Evolutionary conservation across 2,797 vertebrate species (phyloP).

Genomic region (Neomorphus geoffroyi): DNA sequence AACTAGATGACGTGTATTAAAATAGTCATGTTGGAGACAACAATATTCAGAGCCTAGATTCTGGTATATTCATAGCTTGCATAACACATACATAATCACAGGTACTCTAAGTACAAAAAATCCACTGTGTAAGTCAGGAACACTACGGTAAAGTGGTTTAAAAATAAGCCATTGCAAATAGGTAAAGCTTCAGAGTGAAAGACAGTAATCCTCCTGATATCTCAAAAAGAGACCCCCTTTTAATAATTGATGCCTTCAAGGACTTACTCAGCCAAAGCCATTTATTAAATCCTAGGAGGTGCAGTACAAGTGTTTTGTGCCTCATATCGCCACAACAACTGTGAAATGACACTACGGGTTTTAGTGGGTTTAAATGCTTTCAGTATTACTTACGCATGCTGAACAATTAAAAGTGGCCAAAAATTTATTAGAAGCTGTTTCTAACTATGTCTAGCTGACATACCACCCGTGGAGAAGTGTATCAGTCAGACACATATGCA

Average conservation of each 20-base stretch:
- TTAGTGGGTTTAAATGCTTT: background rate
- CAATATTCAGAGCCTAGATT: background rate
- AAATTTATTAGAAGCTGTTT: background rate
- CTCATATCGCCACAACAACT: background rate
- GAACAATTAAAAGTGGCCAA: background rate
- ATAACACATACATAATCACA: background rate
- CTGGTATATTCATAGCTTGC: background rate
- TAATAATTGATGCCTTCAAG: conserved; percentile 11
- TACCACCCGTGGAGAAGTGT: background rate
- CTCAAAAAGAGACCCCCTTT: background rate
- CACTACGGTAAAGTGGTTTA: background rate
- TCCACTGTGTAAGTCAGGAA: background rate
- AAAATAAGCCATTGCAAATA: background rate
- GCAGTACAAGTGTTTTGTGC: background rate
- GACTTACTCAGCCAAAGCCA: background rate
- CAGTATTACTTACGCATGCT: background rate
- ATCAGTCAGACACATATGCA: fast-evolving
- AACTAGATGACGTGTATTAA: background rate
- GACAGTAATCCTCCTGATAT: background rate
- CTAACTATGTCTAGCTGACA: background rate
- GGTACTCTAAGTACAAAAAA: background rate
- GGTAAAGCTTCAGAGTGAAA: background rate
- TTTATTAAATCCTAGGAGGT: background rate
- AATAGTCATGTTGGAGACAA: background rate
- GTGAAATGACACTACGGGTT: background rate